Evolutionary conservation across 2,797 vertebrate genomes (phyloP).

Genomic region (Diglossa cyanea): DNA sequence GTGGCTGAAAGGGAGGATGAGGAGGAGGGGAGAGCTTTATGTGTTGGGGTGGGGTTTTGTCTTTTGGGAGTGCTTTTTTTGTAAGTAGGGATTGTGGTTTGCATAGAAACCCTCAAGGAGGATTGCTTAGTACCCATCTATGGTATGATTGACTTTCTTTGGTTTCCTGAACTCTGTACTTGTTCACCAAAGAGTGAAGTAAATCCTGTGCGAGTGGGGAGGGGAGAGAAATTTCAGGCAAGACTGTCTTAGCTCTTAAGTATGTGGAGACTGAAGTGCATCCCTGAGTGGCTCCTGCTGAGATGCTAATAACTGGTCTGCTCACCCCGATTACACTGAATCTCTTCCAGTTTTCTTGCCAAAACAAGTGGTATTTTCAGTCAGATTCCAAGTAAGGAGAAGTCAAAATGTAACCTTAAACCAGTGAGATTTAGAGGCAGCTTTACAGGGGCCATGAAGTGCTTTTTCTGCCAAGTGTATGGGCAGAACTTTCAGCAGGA

Average conservation of each 20-base stretch:
- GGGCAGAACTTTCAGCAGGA: neutral
- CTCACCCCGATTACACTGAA: neutral
- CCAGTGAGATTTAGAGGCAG: neutral
- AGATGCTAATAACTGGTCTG: neutral
- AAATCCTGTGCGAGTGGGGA: neutral
- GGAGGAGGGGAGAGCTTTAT: neutral
- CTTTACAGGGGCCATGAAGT: neutral
- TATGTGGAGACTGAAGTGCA: neutral
- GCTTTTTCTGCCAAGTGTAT: neutral
- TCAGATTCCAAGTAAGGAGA: neutral
- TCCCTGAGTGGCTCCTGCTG: neutral
- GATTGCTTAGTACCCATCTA: neutral
- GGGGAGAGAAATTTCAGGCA: neutral
- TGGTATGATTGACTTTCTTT: neutral
- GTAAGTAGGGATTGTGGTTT: neutral
- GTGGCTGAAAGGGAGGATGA: neutral
- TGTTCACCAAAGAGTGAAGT: neutral
- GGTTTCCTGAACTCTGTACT: neutral
- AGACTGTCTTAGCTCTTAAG: neutral
- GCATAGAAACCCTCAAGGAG: neutral
- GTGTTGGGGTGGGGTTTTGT: neutral
- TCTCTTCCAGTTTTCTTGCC: neutral
- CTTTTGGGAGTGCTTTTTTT: neutral
- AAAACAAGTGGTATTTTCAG: slow-evolving; percentile 13
- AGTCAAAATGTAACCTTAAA: slow-evolving; percentile 34